phyloP scores from a whole-genome alignment of 2,888 invertebrate species.

The Kryphioiulus occultus region DNA sequence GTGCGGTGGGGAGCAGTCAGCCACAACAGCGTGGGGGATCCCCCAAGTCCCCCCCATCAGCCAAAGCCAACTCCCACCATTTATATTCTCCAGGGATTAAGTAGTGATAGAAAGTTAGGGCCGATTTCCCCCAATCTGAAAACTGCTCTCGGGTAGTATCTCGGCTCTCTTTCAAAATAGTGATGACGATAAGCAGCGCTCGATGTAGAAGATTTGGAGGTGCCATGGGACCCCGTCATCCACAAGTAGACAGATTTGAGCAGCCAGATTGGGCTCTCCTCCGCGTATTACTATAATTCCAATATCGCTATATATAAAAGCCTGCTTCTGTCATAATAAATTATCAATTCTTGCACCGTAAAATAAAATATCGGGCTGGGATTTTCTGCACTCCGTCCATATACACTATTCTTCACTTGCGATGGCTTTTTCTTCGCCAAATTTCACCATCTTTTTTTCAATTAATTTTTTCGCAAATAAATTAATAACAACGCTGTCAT shows the following conservation, averaged over 20 bases:
- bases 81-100: conserved; percentile 46
- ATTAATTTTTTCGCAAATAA: conserved; percentile 29
- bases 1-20: conserved; percentile 28
- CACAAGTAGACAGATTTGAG: conserved; percentile 46
- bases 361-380: conserved; percentile 18
- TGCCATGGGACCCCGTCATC: conserved; percentile 43
- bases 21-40: neutral
- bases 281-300: conserved; percentile 27
- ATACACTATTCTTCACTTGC: too few relatives aligned
- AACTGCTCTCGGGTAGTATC: conserved; percentile 43
- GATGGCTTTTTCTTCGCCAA: neutral
- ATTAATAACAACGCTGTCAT: conserved; percentile 28
- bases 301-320: conserved; percentile 37
- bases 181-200: conserved; percentile 45
- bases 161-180: conserved; percentile 45
- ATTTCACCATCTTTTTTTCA: neutral
- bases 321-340: conserved; percentile 45
- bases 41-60: neutral
- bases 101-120: conserved; percentile 42
- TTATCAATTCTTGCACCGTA: conserved; percentile 17
- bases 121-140: conserved; percentile 45
- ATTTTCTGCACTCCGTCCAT: neutral
- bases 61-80: conserved; percentile 45
- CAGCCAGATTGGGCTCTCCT: conserved; percentile 41
- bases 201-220: conserved; percentile 46